Evolutionary conservation across 2,888 invertebrate species (phyloP).

Genomic region (Eucera pruinosa): DNA sequence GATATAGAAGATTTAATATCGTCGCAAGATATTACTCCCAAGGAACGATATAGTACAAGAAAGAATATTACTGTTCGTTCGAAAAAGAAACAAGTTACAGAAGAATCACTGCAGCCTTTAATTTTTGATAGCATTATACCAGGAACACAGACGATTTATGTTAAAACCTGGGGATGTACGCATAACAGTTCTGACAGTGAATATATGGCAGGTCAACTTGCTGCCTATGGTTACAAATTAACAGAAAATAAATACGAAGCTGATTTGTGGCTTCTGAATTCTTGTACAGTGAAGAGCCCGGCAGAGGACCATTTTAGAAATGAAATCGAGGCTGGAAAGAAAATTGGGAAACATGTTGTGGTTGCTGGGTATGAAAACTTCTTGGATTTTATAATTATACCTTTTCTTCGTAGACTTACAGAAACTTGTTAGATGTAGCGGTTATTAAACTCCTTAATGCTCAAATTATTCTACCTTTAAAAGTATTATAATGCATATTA

Average conservation of each 20-base stretch:
- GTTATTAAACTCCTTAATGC: too few relatives aligned
- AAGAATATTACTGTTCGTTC: constrained; percentile 89
- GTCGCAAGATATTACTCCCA: constrained; percentile 91
- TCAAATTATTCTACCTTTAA: too few relatives aligned
- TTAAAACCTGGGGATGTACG: constrained; percentile 99
- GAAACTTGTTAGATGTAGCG: too few relatives aligned
- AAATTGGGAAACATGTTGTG: constrained; percentile 92
- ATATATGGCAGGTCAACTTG: constrained; percentile 98
- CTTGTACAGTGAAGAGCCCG: constrained; percentile 99
- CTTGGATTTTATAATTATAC: background rate
- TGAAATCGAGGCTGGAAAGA: constrained; percentile 91
- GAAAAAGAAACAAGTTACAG: constrained; percentile 78
- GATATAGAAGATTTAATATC: constrained; percentile 95
- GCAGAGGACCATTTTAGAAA: constrained; percentile 98
- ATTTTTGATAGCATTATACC: constrained; percentile 84
- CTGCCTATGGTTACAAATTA: constrained; percentile 93
- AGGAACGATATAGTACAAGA: constrained; percentile 90
- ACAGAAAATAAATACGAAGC: constrained; percentile 92
- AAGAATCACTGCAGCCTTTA: constrained; percentile 66
- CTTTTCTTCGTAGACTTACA: too few relatives aligned
- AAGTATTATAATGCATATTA: too few relatives aligned
- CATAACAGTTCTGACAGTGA: constrained; percentile 99
- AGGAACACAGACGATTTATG: constrained; percentile 87
- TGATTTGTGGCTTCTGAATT: constrained; percentile 97
- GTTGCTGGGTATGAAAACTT: constrained; percentile 90